Conservation (phyloP, 1,140 invertebrate species). For the Heterodera schachtii region DNA sequence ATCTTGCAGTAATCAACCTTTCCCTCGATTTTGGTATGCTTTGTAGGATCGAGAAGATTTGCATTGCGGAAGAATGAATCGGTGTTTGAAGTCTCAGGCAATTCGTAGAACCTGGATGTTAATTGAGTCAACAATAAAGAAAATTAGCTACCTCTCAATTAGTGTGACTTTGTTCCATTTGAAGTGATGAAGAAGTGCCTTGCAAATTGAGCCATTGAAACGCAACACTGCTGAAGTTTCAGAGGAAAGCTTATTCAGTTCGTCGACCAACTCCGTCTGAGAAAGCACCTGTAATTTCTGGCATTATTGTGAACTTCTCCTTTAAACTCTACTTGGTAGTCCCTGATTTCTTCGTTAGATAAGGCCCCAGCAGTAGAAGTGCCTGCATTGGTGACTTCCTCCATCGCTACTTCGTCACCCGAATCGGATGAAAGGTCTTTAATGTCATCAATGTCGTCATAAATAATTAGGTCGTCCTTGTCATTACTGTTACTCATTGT, state of each 20-base stretch:
- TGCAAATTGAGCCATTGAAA: slow-evolving; percentile 41
- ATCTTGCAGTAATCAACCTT: slow-evolving; percentile 37
- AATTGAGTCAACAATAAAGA: too few species aligned
- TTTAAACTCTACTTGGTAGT: not conserved
- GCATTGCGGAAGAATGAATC: slow-evolving; percentile 35
- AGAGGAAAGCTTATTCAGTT: slow-evolving; percentile 40
- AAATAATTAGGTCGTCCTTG: not conserved
- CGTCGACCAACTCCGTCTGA: slow-evolving; percentile 36
- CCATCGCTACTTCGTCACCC: not conserved
- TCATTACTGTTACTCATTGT: not conserved
- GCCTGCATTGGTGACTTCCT: not conserved
- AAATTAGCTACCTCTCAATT: slow-evolving; percentile 43
- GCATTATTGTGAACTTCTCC: not conserved
- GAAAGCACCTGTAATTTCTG: slow-evolving; percentile 37
- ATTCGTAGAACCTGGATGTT: too few species aligned
- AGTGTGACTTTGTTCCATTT: slow-evolving; percentile 51
- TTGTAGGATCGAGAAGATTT: slow-evolving; percentile 36
- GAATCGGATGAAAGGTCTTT: not conserved
- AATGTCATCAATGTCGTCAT: not conserved
- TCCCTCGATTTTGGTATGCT: slow-evolving; percentile 19
- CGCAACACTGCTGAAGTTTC: slow-evolving; percentile 47
- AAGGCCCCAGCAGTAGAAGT: not conserved
- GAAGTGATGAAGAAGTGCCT: slow-evolving; percentile 44
- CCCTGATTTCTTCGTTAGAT: not conserved
- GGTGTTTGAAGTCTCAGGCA: slow-evolving; percentile 34